Conservation (phyloP, 2,113 vertebrate species). For the Candoia aspera region DNA sequence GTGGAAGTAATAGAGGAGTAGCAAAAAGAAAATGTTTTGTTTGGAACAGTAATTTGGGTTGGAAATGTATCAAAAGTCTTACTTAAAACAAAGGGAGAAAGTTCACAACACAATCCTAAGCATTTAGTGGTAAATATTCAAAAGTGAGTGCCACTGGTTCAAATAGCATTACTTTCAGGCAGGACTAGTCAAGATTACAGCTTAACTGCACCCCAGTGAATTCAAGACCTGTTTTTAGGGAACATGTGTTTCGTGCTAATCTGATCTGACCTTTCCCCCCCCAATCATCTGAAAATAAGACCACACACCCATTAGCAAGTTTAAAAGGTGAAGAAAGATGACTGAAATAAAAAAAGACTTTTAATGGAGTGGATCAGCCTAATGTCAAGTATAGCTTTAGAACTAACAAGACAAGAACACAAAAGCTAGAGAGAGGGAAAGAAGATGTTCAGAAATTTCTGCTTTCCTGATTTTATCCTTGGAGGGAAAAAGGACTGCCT, state of each 20-base stretch:
- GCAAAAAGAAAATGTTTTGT: background rate
- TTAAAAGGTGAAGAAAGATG: conserved; percentile 38
- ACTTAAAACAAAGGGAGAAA: conserved; percentile 6
- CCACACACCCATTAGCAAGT: conserved; percentile 3
- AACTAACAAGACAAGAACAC: conserved; percentile 21
- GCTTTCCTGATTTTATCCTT: background rate
- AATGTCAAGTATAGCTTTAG: background rate
- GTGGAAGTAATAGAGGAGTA: background rate
- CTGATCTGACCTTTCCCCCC: background rate
- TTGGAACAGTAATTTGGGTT: background rate
- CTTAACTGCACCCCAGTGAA: background rate
- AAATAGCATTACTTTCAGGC: background rate
- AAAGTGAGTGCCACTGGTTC: background rate
- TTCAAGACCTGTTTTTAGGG: background rate
- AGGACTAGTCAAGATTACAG: background rate
- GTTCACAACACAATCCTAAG: background rate
- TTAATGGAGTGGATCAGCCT: conserved; percentile 5
- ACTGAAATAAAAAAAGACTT: conserved; percentile 34
- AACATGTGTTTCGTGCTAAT: conserved; percentile 10
- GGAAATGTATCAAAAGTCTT: background rate
- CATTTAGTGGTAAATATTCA: background rate
- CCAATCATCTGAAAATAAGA: conserved; percentile 36
- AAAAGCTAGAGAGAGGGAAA: background rate
- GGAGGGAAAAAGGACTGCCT: background rate
- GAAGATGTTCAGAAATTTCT: background rate